These are phyloP conservation scores for Scaptodrosophila lebanonensis DNA, from an alignment of 1,140 invertebrate species.

Conservation along the genomic window DNA sequence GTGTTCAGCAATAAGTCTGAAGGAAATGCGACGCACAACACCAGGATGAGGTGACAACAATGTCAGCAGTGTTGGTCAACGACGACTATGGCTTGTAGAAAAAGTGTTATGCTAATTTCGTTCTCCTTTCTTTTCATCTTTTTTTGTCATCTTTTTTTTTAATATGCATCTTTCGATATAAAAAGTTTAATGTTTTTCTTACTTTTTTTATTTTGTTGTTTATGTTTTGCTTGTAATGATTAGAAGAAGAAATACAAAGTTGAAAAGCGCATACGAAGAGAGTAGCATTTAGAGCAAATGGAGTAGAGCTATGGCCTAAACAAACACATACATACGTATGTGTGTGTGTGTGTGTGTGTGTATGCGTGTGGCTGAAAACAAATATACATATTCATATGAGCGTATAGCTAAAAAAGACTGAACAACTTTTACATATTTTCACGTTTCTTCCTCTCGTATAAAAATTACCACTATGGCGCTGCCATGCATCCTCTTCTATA, in stretches of 20 bases:
- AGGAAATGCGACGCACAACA: constrained; percentile 16
- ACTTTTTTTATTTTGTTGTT: constrained; percentile 12
- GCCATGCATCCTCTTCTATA: constrained; percentile 39
- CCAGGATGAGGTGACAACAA: constrained; percentile 5
- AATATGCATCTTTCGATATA: not conserved
- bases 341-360: constrained; percentile 22
- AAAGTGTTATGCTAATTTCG: too few relatives aligned
- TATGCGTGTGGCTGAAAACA: constrained; percentile 24
- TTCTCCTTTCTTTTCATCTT: too few relatives aligned
- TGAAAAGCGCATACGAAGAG: constrained; percentile 48
- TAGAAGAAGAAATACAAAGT: constrained; percentile 49
- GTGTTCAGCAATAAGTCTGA: constrained; percentile 25
- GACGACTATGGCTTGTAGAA: constrained; percentile 6
- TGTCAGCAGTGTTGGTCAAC: constrained; percentile 23
- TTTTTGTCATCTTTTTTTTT: too few relatives aligned
- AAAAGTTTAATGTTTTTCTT: not conserved
- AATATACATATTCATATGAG: too few relatives aligned
- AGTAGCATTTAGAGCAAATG: too few relatives aligned
- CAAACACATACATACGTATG: constrained; percentile 9
- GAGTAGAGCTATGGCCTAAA: constrained; percentile 19
- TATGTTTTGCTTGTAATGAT: too few relatives aligned
- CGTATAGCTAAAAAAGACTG: constrained; percentile 43
- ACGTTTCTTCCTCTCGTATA: constrained; percentile 41
- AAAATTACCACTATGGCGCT: constrained; percentile 50
- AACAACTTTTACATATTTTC: constrained; percentile 31